Evolutionary conservation across 2,113 vertebrate genomes (phyloP).

Genomic region (Galemys pyrenaicus): DNA sequence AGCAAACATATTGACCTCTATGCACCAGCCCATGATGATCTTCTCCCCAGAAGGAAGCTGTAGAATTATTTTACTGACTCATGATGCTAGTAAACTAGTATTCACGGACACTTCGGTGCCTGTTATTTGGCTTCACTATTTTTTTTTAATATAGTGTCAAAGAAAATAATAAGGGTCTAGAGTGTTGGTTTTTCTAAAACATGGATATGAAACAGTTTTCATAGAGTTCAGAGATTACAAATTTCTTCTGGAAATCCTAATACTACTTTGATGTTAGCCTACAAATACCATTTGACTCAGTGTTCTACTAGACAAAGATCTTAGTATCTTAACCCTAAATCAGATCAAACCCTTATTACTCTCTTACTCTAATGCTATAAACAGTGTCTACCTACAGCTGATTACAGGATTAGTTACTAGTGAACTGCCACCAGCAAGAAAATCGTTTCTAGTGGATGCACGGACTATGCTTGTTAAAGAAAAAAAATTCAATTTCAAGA

Average conservation of each 20-base stretch:
- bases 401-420: background rate
- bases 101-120: background rate
- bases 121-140: background rate
- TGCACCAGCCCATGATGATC: background rate
- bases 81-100: background rate
- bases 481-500: background rate
- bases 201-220: background rate
- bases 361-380: background rate
- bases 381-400: background rate
- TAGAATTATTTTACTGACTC: background rate
- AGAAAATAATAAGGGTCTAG: background rate
- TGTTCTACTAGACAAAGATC: background rate
- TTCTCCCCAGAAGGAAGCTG: background rate
- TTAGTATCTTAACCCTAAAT: background rate
- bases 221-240: background rate
- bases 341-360: background rate
- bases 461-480: background rate
- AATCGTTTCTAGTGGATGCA: background rate
- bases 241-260: constrained; percentile 7
- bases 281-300: background rate
- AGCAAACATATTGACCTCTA: background rate
- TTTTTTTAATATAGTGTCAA: background rate
- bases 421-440: constrained; percentile 1
- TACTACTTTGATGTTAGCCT: background rate
- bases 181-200: background rate